Evolutionary conservation across 1,140 invertebrate genomes (phyloP).

Genomic region (Carposina sasakii): DNA sequence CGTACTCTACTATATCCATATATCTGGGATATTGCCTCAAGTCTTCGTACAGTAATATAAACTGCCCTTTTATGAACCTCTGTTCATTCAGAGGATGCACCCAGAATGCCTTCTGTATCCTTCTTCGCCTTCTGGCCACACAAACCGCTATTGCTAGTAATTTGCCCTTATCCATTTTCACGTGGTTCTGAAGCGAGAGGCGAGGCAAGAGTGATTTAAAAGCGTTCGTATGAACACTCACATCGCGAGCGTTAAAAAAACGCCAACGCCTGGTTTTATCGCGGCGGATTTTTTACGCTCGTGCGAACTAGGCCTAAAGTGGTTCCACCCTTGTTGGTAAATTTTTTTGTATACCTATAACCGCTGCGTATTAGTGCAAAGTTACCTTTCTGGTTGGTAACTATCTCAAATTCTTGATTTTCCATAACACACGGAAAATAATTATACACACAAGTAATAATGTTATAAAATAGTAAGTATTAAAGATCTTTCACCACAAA

Average conservation of each 20-base stretch:
- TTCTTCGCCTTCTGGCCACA: slow-evolving; percentile 9
- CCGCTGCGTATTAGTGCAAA: too few relatives aligned
- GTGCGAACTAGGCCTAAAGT: slow-evolving; percentile 5
- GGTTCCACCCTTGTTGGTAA: too few relatives aligned
- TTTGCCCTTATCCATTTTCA: slow-evolving; percentile 4
- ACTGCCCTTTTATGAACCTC: slow-evolving; percentile 8
- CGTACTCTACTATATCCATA: too few relatives aligned
- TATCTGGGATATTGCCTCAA: slow-evolving; percentile 6
- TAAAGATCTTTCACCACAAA: too few relatives aligned
- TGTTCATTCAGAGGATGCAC: slow-evolving; percentile 8
- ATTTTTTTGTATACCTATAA: too few relatives aligned
- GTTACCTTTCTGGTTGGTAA: too few relatives aligned
- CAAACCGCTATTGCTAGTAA: slow-evolving; percentile 10
- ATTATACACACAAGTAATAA: too few relatives aligned
- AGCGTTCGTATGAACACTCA: slow-evolving; percentile 4
- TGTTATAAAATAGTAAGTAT: too few relatives aligned
- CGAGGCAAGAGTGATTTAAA: slow-evolving; percentile 7
- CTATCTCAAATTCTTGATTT: too few relatives aligned
- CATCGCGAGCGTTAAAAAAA: slow-evolving; percentile 3
- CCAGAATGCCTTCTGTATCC: slow-evolving; percentile 4
- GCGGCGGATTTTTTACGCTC: background rate
- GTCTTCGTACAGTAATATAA: slow-evolving; percentile 8
- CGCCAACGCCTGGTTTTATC: slow-evolving; percentile 6
- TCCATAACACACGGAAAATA: too few relatives aligned
- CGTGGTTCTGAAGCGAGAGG: slow-evolving; percentile 3